Percentiles rank a stretch among this genome's conserved stretches.
These are phyloP conservation scores for Balaenoptera acutorostrata DNA, from an alignment of 2,113 vertebrate genomes.

Conservation along the genomic window DNA sequence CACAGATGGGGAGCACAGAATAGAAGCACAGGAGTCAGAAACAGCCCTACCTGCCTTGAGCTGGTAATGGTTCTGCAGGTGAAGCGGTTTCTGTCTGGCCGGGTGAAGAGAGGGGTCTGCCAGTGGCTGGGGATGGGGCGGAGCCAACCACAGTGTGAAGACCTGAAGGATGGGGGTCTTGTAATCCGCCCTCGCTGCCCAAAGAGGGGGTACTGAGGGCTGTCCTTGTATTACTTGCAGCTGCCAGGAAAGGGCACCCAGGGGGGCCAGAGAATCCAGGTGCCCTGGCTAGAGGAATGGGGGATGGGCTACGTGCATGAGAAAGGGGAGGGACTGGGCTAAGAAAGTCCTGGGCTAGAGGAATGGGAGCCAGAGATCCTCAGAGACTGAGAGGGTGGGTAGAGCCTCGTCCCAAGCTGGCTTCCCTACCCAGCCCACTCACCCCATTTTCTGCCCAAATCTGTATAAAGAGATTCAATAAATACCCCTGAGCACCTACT, in stretches of 20 bases:
- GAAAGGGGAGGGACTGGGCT: not conserved
- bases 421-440: not conserved
- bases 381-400: not conserved
- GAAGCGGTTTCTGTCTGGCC: not conserved
- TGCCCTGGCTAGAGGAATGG: not conserved
- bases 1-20: not conserved
- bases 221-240: not conserved
- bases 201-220: not conserved
- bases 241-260: not conserved
- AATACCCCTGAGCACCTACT: not conserved
- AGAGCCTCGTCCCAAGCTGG: not conserved
- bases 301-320: not conserved
- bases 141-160: not conserved
- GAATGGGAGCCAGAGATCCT: not conserved
- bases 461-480: not conserved
- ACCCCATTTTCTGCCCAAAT: not conserved
- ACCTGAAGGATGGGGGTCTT: not conserved
- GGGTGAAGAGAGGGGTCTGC: not conserved
- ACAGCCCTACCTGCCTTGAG: not conserved
- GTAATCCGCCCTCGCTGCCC: not conserved
- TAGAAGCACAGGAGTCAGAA: not conserved
- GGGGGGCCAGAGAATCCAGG: not conserved
- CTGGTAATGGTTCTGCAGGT: not conserved
- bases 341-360: not conserved
- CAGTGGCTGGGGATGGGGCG: not conserved